A percentile compares a stretch with the other conserved stretches of the same genome.
These are phyloP conservation scores for Mirounga angustirostris DNA, from an alignment of 2,113 vertebrate genomes.

Conservation along the genomic window DNA sequence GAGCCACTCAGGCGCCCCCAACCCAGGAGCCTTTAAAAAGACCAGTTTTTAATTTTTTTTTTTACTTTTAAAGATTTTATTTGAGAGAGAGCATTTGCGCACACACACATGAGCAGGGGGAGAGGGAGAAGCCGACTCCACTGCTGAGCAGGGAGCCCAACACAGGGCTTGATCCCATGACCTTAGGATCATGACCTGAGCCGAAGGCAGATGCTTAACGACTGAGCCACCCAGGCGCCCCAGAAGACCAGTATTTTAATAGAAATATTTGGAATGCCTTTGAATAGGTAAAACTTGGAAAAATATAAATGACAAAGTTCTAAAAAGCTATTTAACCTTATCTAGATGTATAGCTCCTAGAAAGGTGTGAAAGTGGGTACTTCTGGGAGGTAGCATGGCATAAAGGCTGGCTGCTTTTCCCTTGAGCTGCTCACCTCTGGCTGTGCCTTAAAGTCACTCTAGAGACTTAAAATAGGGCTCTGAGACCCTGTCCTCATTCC, in stretches of 20 bases:
- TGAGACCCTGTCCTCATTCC: background rate
- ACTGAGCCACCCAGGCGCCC: too few species aligned
- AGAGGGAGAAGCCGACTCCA: too few species aligned
- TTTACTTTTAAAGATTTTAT: too few species aligned
- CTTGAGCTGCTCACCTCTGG: background rate
- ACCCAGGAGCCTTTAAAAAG: too few species aligned
- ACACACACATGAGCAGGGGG: too few species aligned
- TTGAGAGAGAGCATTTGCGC: too few species aligned
- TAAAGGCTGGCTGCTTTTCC: background rate
- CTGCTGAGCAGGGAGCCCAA: too few species aligned
- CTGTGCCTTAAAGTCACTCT: background rate
- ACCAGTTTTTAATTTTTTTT: too few species aligned
- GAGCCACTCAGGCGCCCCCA: too few species aligned
- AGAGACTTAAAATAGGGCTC: background rate
- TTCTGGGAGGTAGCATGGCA: background rate
- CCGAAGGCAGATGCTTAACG: too few species aligned
- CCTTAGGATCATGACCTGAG: too few species aligned
- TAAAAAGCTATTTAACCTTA: background rate
- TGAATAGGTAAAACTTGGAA: constrained; percentile 20
- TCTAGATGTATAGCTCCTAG: background rate
- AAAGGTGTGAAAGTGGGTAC: background rate
- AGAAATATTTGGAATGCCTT: constrained; percentile 24
- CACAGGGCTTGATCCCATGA: too few species aligned
- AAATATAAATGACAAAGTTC: constrained; percentile 38
- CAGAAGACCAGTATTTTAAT: background rate